Base-by-base conservation (phyloP, 2,797 vertebrate species). In the Huso huso region DNA sequence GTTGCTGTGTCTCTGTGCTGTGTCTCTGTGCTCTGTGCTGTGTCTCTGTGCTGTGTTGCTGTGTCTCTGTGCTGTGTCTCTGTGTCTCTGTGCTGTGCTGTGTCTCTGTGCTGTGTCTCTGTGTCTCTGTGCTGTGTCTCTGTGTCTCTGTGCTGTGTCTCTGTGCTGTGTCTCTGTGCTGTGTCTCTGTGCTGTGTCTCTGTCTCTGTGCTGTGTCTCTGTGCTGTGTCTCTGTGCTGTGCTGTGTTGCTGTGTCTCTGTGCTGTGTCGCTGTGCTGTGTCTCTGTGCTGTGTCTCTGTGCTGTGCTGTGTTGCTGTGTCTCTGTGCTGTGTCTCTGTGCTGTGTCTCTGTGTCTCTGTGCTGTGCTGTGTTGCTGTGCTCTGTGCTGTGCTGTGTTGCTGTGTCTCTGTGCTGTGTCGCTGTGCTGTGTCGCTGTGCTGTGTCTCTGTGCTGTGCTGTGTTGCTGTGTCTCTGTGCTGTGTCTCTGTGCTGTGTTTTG, bases 291-390 rank as follows among this genome's bases (percentile, higher is more conserved):
- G 11, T 6, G 10, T 10, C 1, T 37, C 6, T 13, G 18, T 58
- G 48, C n/a, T n/a, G n/a, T n/a, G n/a, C n/a, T n/a, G 58, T 61
- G 64, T 53, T 11, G 18, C 49, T 51, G n/a, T n/a, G n/a, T n/a
- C n/a, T n/a, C n/a, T 53, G 57, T 50, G 51, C n/a, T n/a, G n/a
- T n/a, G n/a, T n/a, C n/a, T n/a, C n/a, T n/a, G n/a, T 8, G 6
- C 10, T 7, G 62, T 57, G 65, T 72, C 15, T 13, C 9, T 11
- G 37, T 9, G 48, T 58, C 48, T 64, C 48, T 58, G 37, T 58
- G 59, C 48, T 48, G 61, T 63, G 7, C n/a, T 63, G 2, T 69
- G 63, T 15, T n/a, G n/a, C n/a, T 10, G 48, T 50, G 23, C 51
- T 53, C 8, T 49, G 58, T 59, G 6, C 8, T 7, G 52, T 10